These are phyloP conservation scores for Zootermopsis nevadensis DNA, from an alignment of 2,888 invertebrate genomes.

Conservation along the genomic window DNA sequence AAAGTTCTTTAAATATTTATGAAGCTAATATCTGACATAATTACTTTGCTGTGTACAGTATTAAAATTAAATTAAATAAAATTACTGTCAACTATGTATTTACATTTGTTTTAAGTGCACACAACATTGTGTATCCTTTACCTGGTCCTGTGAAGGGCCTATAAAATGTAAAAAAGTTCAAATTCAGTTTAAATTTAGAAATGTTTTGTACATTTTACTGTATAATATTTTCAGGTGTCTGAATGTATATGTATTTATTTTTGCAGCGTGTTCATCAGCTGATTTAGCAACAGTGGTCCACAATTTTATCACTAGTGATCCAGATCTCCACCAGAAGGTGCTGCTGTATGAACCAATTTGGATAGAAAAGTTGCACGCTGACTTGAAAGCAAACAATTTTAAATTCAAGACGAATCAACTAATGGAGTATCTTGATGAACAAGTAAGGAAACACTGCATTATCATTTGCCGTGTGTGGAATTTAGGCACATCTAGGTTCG, in stretches of 20 bases:
- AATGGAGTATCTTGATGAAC: slow-evolving; percentile 66
- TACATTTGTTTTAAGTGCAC: too few species aligned
- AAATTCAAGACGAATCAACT: slow-evolving; percentile 63
- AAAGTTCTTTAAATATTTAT: too few species aligned
- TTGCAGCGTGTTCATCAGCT: neutral
- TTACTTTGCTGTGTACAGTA: too few species aligned
- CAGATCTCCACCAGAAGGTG: slow-evolving; percentile 63
- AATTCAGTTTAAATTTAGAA: neutral
- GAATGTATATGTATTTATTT: neutral
- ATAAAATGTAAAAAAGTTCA: too few species aligned
- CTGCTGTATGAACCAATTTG: slow-evolving; percentile 66
- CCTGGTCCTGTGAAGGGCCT: too few species aligned
- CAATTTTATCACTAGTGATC: slow-evolving; percentile 59
- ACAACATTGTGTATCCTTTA: too few species aligned
- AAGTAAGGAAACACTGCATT: slow-evolving; percentile 59
- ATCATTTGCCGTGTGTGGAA: too few species aligned
- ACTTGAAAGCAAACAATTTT: slow-evolving; percentile 62
- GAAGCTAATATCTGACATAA: too few species aligned
- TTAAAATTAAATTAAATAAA: too few species aligned
- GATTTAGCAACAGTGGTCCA: slow-evolving; percentile 54
- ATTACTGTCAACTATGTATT: too few species aligned
- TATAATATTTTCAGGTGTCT: neutral
- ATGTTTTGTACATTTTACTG: neutral
- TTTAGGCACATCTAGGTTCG: too few species aligned
- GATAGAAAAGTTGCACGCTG: slow-evolving; percentile 62